Evolutionary conservation across 1,140 invertebrate genomes (phyloP), one percentile per base, ranked within the genome.

Genomic region (Harlomillsia oculata): DNA sequence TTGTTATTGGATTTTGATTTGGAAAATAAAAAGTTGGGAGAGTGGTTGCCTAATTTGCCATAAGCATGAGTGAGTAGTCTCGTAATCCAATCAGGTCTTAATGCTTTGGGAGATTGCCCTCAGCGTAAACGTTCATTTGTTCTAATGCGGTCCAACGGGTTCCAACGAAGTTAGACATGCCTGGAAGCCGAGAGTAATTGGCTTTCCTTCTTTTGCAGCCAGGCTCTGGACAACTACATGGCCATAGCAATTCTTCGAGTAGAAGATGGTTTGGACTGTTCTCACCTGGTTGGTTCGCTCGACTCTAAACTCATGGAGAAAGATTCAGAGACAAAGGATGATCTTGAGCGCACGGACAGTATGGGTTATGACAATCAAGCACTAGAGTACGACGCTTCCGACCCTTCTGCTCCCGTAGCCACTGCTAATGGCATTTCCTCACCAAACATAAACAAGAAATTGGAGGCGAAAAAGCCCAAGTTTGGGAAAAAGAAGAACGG

Each of bases 221-320:
- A 91, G 63, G 89, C 90, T 0, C 94, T 97, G 70, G 89, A 96
- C 67, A 83, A 86, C 66, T 82, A 91, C 49, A 76, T 92, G 67
- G 85, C 89, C 0, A 85, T 97, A 1, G 85, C 84, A 1, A 89
- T 98, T 59, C 70, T 97, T 1, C 78, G 92, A 14, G 72, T 92
- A 13, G 72, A 80, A 1, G 83, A 87, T 64, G 90, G 90, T 4
- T 72, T 95, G 20, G 87, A 92, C 71, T 85, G 80, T 68, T 83
- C 84, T 1, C 76, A 72, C 25, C 11, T 48, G n/a, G 39, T 49
- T 4, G 36, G 14, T 8, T 26, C 34, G 14, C n/a, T 1, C 21
- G 5, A 34, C 3, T 0, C 30, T 9, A 21, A 16, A 9, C 6
- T 18, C 26, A 13, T 14, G 3, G 29, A 18, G 21, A 32, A 14